A percentile compares a stretch with the other conserved stretches of the same genome.
Evolutionary conservation across 2,797 vertebrate genomes (phyloP).

Genomic region (Callimico goeldii): DNA sequence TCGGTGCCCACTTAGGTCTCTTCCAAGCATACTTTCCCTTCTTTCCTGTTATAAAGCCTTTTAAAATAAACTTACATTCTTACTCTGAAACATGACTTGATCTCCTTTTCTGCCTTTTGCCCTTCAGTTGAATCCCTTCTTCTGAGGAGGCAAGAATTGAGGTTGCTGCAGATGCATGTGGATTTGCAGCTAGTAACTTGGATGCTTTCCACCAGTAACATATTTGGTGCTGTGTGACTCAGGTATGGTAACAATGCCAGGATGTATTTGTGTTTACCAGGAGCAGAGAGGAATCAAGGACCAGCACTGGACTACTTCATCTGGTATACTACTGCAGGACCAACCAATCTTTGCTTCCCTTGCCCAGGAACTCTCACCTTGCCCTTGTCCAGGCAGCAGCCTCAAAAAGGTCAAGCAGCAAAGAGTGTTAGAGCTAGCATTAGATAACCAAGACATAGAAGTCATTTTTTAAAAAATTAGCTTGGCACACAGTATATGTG

Average conservation of each 20-base stretch:
- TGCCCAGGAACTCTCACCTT: neutral
- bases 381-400: neutral
- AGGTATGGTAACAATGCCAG: neutral
- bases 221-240: neutral
- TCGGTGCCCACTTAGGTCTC: no score
- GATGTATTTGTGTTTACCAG: neutral
- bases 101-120: no score
- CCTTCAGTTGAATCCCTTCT: no score
- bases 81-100: no score
- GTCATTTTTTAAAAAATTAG: neutral
- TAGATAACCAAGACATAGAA: neutral
- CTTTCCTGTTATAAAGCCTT: no score
- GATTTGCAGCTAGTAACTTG: no score
- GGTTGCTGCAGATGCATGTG: no score
- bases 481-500: neutral
- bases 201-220: neutral
- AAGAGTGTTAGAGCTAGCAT: neutral
- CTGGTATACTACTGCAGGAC: accelerated
- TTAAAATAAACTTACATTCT: no score
- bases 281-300: neutral
- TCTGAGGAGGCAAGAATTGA: no score
- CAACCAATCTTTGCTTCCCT: neutral
- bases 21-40: no score
- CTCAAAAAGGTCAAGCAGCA: neutral
- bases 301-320: neutral